Percentiles rank a stretch among this genome's conserved stretches.
phyloP scores from a whole-genome alignment of 2,113 vertebrate genomes.

The Ammospiza nelsoni region DNA sequence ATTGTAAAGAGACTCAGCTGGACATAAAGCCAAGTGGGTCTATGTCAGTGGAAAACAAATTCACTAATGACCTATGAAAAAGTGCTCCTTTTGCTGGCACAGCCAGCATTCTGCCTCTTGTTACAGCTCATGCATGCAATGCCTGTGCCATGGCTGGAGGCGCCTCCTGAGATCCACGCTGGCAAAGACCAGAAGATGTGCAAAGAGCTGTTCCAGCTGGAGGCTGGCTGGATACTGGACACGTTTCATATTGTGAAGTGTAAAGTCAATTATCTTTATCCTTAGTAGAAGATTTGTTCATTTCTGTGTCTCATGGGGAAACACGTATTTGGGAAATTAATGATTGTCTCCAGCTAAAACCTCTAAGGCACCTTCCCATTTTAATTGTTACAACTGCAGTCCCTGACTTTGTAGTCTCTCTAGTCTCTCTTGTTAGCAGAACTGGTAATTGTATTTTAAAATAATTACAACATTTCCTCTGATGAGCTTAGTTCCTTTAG shows the following conservation, averaged over 20 bases:
- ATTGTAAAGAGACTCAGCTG: not conserved
- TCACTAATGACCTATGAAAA: not conserved
- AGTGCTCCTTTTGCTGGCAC: not conserved
- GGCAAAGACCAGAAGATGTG: not conserved
- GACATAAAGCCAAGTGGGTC: not conserved
- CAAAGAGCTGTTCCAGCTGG: not conserved
- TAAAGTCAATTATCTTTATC: not conserved
- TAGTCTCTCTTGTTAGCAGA: not conserved
- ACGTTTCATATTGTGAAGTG: not conserved
- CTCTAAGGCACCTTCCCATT: not conserved
- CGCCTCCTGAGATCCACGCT: accelerated
- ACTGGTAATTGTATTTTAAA: slow-evolving; percentile 34
- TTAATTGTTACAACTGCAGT: not conserved
- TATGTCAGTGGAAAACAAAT: slow-evolving; percentile 1
- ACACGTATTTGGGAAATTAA: not conserved
- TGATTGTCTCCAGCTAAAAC: not conserved
- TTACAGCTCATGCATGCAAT: not conserved
- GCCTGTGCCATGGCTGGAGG: not conserved
- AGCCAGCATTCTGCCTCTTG: not conserved
- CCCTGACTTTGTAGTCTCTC: not conserved
- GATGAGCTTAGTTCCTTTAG: not conserved
- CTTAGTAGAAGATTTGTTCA: not conserved
- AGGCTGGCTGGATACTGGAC: not conserved
- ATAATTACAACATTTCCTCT: slow-evolving; percentile 23
- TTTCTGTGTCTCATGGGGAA: not conserved